A percentile compares a stretch with the other conserved stretches of the same genome.
Conservation (phyloP, 2,888 invertebrate species). For the Nematopogon swammerdamellus region DNA sequence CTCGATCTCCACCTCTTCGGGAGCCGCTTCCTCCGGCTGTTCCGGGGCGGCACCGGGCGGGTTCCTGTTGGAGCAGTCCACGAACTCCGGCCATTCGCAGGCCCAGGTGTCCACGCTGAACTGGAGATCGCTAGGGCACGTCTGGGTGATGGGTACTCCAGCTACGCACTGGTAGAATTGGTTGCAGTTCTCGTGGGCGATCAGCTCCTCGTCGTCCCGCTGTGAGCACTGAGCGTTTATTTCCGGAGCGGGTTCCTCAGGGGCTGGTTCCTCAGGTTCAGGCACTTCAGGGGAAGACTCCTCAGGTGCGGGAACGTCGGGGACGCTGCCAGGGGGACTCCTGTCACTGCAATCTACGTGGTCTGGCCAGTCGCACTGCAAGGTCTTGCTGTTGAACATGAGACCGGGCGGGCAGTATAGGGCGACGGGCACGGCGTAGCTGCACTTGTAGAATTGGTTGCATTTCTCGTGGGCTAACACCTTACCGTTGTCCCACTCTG, state of each 20-base stretch:
- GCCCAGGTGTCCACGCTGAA: constrained; percentile 17
- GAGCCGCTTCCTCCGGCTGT: too few relatives aligned
- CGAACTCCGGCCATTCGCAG: constrained; percentile 23
- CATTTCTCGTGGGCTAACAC: too few relatives aligned
- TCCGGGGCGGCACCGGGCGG: too few relatives aligned
- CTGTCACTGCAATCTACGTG: constrained; percentile 57
- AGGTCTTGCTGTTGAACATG: constrained; percentile 50
- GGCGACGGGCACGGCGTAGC: constrained; percentile 58
- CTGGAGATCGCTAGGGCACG: constrained; percentile 17
- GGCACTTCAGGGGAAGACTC: too few relatives aligned
- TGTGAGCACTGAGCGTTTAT: too few relatives aligned
- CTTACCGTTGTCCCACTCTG: too few relatives aligned
- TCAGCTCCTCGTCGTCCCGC: constrained; percentile 19
- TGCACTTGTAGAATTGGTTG: constrained; percentile 58
- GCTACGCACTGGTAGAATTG: constrained; percentile 22
- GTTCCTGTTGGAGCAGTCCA: constrained; percentile 20
- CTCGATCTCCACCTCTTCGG: constrained; percentile 9
- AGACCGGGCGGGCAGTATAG: constrained; percentile 54
- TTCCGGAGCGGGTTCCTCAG: too few relatives aligned
- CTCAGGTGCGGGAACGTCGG: too few relatives aligned
- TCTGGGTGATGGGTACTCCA: constrained; percentile 16
- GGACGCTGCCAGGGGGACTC: too few relatives aligned
- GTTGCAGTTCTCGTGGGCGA: constrained; percentile 23
- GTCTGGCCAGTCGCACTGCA: constrained; percentile 58
- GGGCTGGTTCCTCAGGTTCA: too few relatives aligned